Evolutionary conservation across 2,797 vertebrate species (phyloP), one percentile per base, ranked within the genome.

Genomic region (Pteronotus mesoamericanus): DNA sequence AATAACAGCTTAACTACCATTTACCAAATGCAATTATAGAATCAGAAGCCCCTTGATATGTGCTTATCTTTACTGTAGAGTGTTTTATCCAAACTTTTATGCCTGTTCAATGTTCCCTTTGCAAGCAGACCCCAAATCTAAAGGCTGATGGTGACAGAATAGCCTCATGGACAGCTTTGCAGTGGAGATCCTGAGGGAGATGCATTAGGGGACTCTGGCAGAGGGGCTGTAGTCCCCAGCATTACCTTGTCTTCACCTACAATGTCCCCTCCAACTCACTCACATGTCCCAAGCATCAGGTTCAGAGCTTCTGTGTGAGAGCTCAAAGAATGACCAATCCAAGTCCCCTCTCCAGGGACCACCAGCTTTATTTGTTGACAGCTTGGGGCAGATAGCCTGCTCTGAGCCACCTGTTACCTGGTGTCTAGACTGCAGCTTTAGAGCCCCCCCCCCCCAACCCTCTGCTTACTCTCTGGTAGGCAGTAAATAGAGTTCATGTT

Each of bases 121-220:
- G 18, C 2, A 64, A 39, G 46, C 16, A 75, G 66, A 44, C 61
- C 14, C 21, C 29, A 68, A 32, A 24, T 68, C 48, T 55, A 64
- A 61, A 34, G 57, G 37, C 48, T 57, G 7, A 39, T 51, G 39
- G 51, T 57, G 51, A 18, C 37, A 4, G 26, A 26, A 55, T 15
- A 34, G 26, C 44, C 51, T 95, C 44, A 22, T 4, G 19, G 3
- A 9, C 15, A 71, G 6, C 37, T 66, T 10, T 51, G 48, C n/a
- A 69, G 16, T 32, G 53, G 46, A 77, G 53, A 77, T 69, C 19
- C 46, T 1, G 16, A 75, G 46, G 18, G 14, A 39, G 8, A 59
- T 0, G 5, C 1, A 0, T 16, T 11, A 3, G 4, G 42, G n/a
- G 15, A n/a, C 29, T 68, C 66, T 86, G 5, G 6, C 34, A 71